phyloP scores from a whole-genome alignment of 2,888 invertebrate species.

The Operophtera brumata region DNA sequence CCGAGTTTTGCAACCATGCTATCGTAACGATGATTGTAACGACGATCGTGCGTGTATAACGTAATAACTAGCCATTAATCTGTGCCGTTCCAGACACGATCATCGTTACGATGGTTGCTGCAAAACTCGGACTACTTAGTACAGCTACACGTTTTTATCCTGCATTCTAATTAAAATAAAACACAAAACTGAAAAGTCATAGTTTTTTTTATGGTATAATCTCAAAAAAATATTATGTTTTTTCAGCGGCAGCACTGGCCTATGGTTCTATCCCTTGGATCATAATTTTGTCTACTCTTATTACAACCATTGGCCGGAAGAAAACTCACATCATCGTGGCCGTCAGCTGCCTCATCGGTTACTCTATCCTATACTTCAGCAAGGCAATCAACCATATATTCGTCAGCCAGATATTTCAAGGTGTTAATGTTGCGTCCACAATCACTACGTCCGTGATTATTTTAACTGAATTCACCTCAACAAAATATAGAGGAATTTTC shows the following conservation, averaged over 20 bases:
- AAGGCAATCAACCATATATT: conserved; percentile 33
- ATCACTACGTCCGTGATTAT: conserved; percentile 30
- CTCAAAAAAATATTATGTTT: no score
- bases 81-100: no score
- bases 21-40: no score
- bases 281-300: conserved; percentile 23
- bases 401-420: conserved; percentile 36
- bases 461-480: conserved; percentile 40
- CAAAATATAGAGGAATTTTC: conserved; percentile 41
- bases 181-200: no score
- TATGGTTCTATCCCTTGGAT: conserved; percentile 34
- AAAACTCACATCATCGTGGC: conserved; percentile 26
- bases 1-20: no score
- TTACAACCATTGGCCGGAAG: conserved; percentile 31
- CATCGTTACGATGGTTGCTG: no score
- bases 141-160: no score
- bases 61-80: no score
- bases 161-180: no score
- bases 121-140: no score
- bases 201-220: no score
- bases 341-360: conserved; percentile 22
- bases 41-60: no score
- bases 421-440: conserved; percentile 20
- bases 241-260: conserved; percentile 31
- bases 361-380: conserved; percentile 31